Evolutionary conservation across 1,140 invertebrate species (phyloP).

Genomic region (Zaprionus vittiger): DNA sequence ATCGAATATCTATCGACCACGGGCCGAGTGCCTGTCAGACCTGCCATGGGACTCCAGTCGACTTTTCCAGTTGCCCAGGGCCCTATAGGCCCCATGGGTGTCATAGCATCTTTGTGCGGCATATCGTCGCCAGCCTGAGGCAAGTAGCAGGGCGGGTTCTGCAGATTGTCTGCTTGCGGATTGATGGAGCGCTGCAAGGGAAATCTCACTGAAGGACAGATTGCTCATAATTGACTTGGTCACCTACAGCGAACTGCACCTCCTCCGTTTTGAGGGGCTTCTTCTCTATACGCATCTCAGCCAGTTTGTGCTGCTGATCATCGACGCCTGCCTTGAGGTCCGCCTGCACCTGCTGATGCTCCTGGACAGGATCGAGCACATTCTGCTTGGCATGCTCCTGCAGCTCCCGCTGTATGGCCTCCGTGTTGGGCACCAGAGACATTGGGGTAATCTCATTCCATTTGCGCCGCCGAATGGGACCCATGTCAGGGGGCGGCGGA

Average conservation of each 20-base stretch:
- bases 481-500: constrained; percentile 45
- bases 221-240: neutral
- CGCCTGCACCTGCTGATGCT: constrained; percentile 35
- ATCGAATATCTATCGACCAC: constrained; percentile 90
- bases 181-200: constrained; percentile 52
- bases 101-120: constrained; percentile 80
- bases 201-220: neutral
- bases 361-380: constrained; percentile 29
- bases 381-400: constrained; percentile 43
- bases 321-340: constrained; percentile 58
- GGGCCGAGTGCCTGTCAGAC: constrained; percentile 89
- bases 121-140: constrained; percentile 86
- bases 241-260: constrained; percentile 62
- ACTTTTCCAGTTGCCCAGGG: constrained; percentile 89
- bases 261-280: constrained; percentile 38
- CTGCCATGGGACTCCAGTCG: constrained; percentile 88
- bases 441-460: constrained; percentile 33
- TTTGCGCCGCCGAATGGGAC: constrained; percentile 28
- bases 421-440: constrained; percentile 37
- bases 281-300: constrained; percentile 45
- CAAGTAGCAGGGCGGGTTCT: constrained; percentile 85
- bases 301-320: constrained; percentile 58
- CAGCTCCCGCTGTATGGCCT: constrained; percentile 39
- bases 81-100: constrained; percentile 85
- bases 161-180: constrained; percentile 68